phyloP scores from a whole-genome alignment of 2,888 invertebrate genomes.

The Drosophila recens region DNA sequence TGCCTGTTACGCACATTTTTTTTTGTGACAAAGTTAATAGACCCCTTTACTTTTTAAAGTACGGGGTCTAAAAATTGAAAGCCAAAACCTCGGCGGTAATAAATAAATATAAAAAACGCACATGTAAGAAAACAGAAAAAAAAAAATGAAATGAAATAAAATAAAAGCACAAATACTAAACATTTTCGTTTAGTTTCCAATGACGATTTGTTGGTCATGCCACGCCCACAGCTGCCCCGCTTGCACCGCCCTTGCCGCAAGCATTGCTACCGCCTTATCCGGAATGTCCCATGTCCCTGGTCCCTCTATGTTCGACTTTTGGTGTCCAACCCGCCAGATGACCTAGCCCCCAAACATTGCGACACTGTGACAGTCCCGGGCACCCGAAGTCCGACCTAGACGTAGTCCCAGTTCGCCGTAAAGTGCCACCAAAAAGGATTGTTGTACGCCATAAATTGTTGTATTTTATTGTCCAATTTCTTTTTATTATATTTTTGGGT shows the following conservation, averaged over 20 bases:
- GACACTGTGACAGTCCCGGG: constrained; percentile 9
- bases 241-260: constrained; percentile 47
- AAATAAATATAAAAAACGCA: constrained; percentile 61
- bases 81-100: constrained; percentile 54
- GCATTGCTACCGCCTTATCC: constrained; percentile 65
- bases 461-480: constrained; percentile 81
- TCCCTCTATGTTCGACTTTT: constrained; percentile 59
- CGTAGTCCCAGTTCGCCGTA: constrained; percentile 34
- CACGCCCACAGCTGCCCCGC: constrained; percentile 42
- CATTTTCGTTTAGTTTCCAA: constrained; percentile 79
- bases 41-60: too few species aligned
- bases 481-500: constrained; percentile 78
- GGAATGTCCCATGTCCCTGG: constrained; percentile 45
- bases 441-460: constrained; percentile 78
- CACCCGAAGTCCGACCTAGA: constrained; percentile 8
- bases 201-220: constrained; percentile 66
- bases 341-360: constrained; percentile 10
- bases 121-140: constrained; percentile 12
- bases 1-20: too few species aligned
- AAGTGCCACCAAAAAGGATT: constrained; percentile 77
- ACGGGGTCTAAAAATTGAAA: constrained; percentile 18
- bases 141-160: constrained; percentile 47
- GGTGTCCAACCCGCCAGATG: constrained; percentile 27
- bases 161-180: constrained; percentile 68
- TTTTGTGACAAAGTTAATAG: too few species aligned